These are phyloP conservation scores for Delphinapterus leucas DNA, from an alignment of 2,113 vertebrate genomes.

Conservation along the genomic window DNA sequence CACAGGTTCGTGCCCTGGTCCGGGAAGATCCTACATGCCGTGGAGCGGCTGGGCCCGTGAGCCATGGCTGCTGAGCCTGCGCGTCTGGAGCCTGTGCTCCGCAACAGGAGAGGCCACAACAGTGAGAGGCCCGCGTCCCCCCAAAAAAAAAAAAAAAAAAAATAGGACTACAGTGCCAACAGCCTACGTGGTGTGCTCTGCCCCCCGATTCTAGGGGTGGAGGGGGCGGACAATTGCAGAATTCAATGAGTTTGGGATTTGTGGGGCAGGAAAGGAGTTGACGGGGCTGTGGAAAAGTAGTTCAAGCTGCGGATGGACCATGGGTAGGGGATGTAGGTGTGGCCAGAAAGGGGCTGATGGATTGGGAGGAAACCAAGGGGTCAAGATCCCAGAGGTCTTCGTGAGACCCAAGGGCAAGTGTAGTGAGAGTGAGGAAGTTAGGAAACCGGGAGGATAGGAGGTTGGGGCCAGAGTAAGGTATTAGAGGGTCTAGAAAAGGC, in stretches of 20 bases:
- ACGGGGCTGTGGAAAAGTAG: neutral
- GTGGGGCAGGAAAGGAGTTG: neutral
- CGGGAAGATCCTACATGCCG: no score
- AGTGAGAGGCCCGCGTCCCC: no score
- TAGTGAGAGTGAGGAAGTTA: neutral
- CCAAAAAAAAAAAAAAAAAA: neutral
- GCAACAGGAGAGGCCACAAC: no score
- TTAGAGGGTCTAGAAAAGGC: neutral
- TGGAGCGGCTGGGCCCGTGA: no score
- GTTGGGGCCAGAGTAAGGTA: neutral
- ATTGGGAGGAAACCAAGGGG: neutral
- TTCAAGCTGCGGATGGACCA: neutral
- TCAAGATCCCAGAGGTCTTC: constrained; percentile 14
- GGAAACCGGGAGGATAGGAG: neutral
- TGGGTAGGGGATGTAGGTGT: neutral
- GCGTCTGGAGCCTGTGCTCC: no score
- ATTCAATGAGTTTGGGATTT: neutral
- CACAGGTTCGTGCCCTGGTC: no score
- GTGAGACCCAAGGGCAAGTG: neutral
- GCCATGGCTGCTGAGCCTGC: no score
- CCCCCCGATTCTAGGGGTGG: neutral
- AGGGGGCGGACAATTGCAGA: neutral
- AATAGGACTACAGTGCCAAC: neutral
- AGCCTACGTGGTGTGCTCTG: neutral
- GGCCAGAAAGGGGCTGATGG: neutral